Base-by-base conservation (phyloP, 2,113 vertebrate genomes). In the Clupea harengus region DNA sequence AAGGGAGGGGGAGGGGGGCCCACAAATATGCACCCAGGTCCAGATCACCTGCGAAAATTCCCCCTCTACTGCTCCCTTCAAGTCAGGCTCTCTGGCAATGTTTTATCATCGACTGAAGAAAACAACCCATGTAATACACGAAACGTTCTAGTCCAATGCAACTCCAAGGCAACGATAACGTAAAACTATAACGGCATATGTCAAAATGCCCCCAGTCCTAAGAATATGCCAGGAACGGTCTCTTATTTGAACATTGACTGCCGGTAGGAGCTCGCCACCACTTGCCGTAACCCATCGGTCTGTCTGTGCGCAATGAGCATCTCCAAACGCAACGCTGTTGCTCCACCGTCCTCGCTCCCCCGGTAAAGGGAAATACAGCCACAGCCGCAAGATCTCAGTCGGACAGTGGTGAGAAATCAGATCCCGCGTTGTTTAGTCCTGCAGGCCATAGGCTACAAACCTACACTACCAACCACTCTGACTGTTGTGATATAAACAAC, bases 221-320 rank as follows among this genome's bases (percentile, higher is more conserved):
- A 11, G 8, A 11, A 72, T 28, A 13, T 8, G n/a, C n/a, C 64
- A 32, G 10, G 8, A 32, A 28, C 10, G n/a, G n/a, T 25, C 64
- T 67, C n/a, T 67, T 67, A 67, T 67, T 10, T 9, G 11, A 13
- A 28, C 10, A 25, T 28, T 32, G 5, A 20, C 57, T 64, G 57
- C 2, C 20, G 57, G 64, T 32, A 25, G 32, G 9, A 9, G 25
- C 64, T 72, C 9, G 22, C 64, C 25, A 32, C 32, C 64, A 67
- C 64, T 25, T 67, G n/a, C 64, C 11, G 64, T 67, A 67, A 28
- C 25, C 64, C 64, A 11, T 32, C 25, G 28, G 25, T 72, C 25
- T 25, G 64, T 72, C 64, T 25, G 64, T 72, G 64, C 64, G 25
- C 64, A 72, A 72, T 72, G 25, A 72, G 64, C 64, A 72, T 72